A percentile compares a stretch with the other conserved stretches of the same genome.
Conservation (phyloP, 2,113 vertebrate genomes). For the Hydropotes inermis region DNA sequence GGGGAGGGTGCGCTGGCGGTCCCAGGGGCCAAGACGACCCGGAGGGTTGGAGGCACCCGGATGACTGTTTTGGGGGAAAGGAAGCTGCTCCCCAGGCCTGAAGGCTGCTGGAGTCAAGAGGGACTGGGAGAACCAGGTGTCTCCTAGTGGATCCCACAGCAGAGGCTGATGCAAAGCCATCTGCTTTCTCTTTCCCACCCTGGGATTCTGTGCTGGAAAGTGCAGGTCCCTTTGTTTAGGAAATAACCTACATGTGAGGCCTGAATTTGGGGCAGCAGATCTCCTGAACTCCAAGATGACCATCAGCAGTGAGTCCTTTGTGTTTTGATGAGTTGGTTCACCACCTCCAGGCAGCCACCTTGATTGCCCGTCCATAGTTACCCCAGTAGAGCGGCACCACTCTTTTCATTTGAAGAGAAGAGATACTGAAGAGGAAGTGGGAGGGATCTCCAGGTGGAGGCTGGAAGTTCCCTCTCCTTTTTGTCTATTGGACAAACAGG, state of each 20-base stretch:
- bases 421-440: neutral
- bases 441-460: neutral
- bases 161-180: conserved; percentile 10
- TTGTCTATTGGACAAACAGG: neutral
- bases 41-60: rapidly evolving
- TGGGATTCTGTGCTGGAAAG: neutral
- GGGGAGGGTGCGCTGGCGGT: rapidly evolving
- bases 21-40: neutral
- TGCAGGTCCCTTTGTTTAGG: neutral
- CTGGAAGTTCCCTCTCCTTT: neutral
- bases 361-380: neutral
- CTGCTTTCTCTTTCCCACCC: neutral
- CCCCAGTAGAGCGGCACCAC: neutral
- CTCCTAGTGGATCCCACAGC: conserved; percentile 81
- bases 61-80: conserved; percentile 72
- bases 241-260: neutral
- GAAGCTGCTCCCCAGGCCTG: conserved; percentile 80
- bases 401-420: neutral
- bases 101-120: conserved; percentile 77
- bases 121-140: conserved; percentile 69
- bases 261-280: neutral
- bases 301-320: neutral
- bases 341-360: neutral
- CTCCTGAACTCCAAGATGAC: neutral
- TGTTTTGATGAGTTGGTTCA: neutral